Base-by-base conservation (phyloP, 2,113 vertebrate species). In the Pteruthius melanotis region DNA sequence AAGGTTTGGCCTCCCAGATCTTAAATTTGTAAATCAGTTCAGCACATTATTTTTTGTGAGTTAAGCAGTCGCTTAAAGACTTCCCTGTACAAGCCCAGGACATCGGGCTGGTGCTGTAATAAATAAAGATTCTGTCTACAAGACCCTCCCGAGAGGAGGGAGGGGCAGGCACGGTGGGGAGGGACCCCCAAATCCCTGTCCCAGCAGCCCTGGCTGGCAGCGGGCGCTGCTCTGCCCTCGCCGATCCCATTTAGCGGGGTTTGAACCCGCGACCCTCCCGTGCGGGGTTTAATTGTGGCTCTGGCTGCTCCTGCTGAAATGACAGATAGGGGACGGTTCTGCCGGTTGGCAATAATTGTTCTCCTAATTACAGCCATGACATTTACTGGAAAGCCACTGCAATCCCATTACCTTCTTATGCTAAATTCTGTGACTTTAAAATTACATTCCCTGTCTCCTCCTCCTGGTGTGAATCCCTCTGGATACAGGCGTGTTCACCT, bases 331-430 rank as follows among this genome's bases (percentile, higher is more conserved):
- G 83, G 75, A 92, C 89, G 66, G 84, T 92, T 87, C 87, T 31
- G 81, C 91, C 35, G 17, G 50, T 61, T 96, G 95, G 94, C 96
- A 94, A 95, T 97, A 97, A 97, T 97, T 96, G 96, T 95, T 92
- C 88, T 93, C 81, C 96, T 98, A 96, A 98, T 97, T 97, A 96
- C 95, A 60, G 90, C 74, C 18, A 39, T 97, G 97, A 97, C 97
- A 97, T 97, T 98, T 97, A 96, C 95, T 82, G 96, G 93, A 84
- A 95, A 97, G 91, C 92, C 84, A 35, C 95, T 24, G 95, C 89
- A 96, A 93, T 91, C 86, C 96, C 90, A 85, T 96, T 96, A 96
- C 76, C 82, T 96, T 13, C 93, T 77, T 11, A 69, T 75, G 94
- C 76, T 95, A 40, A 90, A 83, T 90, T 85, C 93, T 66, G 75